phyloP scores from a whole-genome alignment of 2,113 vertebrate genomes.

The Marmota monax region DNA sequence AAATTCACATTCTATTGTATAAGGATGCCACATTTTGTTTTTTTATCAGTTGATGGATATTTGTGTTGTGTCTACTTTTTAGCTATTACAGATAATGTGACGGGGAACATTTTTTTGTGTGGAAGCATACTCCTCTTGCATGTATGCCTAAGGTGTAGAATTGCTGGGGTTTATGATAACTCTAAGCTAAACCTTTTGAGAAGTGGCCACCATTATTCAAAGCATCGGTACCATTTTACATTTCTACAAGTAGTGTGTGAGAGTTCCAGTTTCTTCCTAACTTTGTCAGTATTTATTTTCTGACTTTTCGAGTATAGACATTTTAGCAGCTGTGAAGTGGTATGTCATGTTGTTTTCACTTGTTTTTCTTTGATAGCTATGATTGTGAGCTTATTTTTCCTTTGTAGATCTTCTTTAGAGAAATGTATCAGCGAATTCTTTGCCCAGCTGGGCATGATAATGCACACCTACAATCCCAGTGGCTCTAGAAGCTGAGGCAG shows the following conservation, averaged over 20 bases:
- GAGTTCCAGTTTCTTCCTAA: neutral
- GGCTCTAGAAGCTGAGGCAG: too few species aligned
- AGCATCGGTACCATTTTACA: neutral
- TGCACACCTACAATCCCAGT: too few species aligned
- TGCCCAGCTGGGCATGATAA: neutral
- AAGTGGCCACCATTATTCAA: neutral
- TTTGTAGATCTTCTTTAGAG: slow-evolving; percentile 24
- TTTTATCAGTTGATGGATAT: neutral
- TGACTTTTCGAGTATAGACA: neutral
- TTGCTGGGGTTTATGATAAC: neutral
- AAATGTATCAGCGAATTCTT: neutral
- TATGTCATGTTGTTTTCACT: slow-evolving; percentile 27
- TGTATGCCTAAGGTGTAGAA: neutral
- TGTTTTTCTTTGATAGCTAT: slow-evolving; percentile 9
- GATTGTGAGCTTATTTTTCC: neutral
- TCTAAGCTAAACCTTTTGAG: neutral
- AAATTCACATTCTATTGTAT: neutral
- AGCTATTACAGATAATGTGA: neutral
- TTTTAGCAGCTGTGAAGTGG: neutral
- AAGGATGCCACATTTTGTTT: neutral
- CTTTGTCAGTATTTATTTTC: neutral
- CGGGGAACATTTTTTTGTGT: neutral
- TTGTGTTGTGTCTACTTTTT: neutral
- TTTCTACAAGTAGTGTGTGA: neutral
- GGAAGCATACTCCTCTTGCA: neutral